phyloP scores from a whole-genome alignment of 2,113 vertebrate species.

The Megaptera novaeangliae region DNA sequence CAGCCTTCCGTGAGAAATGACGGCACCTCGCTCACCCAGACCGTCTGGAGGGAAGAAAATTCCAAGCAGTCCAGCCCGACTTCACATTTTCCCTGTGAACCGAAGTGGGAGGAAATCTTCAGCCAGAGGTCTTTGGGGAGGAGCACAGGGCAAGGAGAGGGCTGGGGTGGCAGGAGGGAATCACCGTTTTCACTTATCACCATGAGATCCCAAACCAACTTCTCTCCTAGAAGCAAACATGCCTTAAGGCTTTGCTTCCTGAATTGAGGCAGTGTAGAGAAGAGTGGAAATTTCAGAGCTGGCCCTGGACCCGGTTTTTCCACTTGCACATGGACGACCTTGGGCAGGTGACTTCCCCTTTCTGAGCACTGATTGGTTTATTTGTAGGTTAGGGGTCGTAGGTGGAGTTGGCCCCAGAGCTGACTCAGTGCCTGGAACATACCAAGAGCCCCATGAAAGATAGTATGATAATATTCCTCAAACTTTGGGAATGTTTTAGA shows the following conservation, averaged over 20 bases:
- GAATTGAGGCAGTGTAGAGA: background rate
- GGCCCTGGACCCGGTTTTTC: background rate
- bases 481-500: background rate
- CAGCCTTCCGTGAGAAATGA: background rate
- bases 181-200: background rate
- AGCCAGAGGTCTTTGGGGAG: background rate
- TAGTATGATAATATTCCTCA: background rate
- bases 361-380: background rate
- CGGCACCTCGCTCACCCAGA: background rate
- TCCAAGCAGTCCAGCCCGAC: background rate
- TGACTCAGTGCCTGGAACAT: background rate
- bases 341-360: background rate
- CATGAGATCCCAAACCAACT: background rate
- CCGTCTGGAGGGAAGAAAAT: slow-evolving; percentile 15
- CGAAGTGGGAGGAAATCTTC: background rate
- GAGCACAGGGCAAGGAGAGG: background rate
- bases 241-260: slow-evolving; percentile 31
- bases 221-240: background rate
- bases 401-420: background rate
- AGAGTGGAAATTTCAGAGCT: background rate
- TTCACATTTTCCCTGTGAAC: slow-evolving; percentile 1
- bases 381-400: background rate
- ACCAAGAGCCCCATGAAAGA: background rate
- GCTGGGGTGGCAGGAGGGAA: background rate
- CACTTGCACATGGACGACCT: background rate